Conservation (phyloP, 2,113 vertebrate genomes). For the Symphodus melops region DNA sequence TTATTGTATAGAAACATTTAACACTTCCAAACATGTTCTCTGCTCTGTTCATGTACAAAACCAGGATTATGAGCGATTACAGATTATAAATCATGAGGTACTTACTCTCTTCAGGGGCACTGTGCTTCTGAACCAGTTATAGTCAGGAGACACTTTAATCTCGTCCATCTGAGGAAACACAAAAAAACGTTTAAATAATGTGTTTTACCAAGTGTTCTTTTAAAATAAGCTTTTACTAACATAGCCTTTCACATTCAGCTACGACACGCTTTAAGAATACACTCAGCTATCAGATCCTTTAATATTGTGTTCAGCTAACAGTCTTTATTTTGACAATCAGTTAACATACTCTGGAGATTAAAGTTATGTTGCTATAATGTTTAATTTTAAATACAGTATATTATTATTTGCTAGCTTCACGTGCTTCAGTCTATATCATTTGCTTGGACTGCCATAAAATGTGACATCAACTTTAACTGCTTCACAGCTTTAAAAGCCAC, state of each 20-base stretch:
- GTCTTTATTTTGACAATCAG: too few species aligned
- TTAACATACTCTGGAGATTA: too few species aligned
- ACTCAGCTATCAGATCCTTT: too few species aligned
- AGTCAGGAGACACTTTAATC: slow-evolving; percentile 98
- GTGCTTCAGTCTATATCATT: not conserved
- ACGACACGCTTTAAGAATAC: too few species aligned
- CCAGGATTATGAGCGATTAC: not conserved
- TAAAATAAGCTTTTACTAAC: not conserved
- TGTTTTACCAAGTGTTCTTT: not conserved
- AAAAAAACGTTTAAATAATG: too few species aligned
- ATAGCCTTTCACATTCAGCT: too few species aligned
- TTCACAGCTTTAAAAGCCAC: too few species aligned
- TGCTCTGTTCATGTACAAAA: not conserved
- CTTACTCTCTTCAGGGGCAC: slow-evolving; percentile 96
- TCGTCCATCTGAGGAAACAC: slow-evolving; percentile 90
- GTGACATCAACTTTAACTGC: not conserved
- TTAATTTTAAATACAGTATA: too few species aligned
- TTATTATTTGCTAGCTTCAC: too few species aligned
- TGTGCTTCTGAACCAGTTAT: slow-evolving; percentile 99
- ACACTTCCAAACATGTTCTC: not conserved
- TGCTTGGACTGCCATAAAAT: not conserved
- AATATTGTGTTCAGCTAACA: too few species aligned
- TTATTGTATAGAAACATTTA: not conserved
- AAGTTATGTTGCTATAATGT: too few species aligned
- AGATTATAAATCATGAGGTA: slow-evolving; percentile 26